Evolutionary conservation across 2,888 invertebrate genomes (phyloP), one percentile per base, ranked within the genome.

Genomic region (Digitonthophagus gazella): DNA sequence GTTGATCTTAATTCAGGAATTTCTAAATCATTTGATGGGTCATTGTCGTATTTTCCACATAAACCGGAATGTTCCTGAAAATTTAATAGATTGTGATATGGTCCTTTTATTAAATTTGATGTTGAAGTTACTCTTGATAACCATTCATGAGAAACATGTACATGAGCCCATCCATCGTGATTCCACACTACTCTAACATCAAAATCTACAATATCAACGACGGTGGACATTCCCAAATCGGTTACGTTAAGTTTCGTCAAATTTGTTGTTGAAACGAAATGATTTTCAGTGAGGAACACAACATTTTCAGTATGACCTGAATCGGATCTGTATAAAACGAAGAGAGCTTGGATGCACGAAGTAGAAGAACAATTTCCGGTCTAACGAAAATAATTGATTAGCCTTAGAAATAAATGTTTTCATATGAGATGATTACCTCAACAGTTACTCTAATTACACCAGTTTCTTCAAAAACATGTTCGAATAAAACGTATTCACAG

Each of bases 331-430:
- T 61, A 61, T 2, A 61, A 20, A n/a, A 61, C 18, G 16, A 18
- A n/a, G n/a, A 61, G 19, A 61, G 6, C 5, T 20, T 61, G 18
- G 61, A 61, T 61, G 61, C 61, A 61, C n/a, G 61, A 61, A 19
- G 18, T 19, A 19, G 61, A n/a, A 15, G 19, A 5, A 19, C 61
- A 61, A 4, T 61, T 20, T 61, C 6, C 61, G 18, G 19, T 61
- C 19, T 57, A 57, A 16, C 3, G n/a, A 57, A 11, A 57, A 57
- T 57, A 15, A 57, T 11, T 1, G n/a, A 57, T 57, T 16, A 2
- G 16, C 14, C 16, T 57, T 44, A 44, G 54, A n/a, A n/a, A n/a
- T n/a, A n/a, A n/a, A n/a, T n/a, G n/a, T n/a, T n/a, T n/a, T n/a
- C n/a, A n/a, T n/a, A n/a, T n/a, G n/a, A n/a, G n/a, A n/a, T n/a